Percentiles rank a stretch among this genome's conserved stretches.
Conservation (phyloP, 2,888 invertebrate genomes). For the Phyllotreta cruciferae region DNA sequence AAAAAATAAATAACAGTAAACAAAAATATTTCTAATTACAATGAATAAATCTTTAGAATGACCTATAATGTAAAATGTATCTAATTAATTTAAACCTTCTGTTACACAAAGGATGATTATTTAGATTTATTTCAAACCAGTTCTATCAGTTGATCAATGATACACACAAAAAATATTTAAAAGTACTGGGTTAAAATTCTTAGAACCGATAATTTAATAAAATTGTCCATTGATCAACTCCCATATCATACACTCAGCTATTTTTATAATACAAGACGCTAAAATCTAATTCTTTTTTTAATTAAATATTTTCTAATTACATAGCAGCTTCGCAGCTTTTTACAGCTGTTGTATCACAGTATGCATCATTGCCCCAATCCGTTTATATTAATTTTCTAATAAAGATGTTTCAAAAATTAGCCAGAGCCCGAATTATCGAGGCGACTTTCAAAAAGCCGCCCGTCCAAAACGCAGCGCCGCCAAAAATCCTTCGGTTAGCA, state of each 20-base stretch:
- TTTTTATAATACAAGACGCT: slow-evolving; percentile 47
- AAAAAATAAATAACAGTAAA: no score
- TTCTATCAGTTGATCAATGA: no score
- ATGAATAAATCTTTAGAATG: no score
- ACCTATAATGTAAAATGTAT: no score
- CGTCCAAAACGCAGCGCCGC: slow-evolving; percentile 9
- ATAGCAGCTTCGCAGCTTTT: slow-evolving; percentile 55
- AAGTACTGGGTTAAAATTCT: background rate
- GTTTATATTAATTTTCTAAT: slow-evolving; percentile 33
- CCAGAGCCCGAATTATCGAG: background rate
- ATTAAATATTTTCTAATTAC: slow-evolving; percentile 47
- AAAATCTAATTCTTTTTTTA: slow-evolving; percentile 42
- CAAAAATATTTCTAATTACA: no score
- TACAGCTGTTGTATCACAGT: slow-evolving; percentile 62
- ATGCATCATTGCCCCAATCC: slow-evolving; percentile 61
- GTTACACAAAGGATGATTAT: no score
- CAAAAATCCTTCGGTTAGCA: background rate
- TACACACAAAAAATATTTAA: background rate
- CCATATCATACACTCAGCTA: slow-evolving; percentile 55
- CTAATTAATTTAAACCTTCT: no score
- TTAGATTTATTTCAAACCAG: no score
- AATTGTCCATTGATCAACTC: slow-evolving; percentile 23
- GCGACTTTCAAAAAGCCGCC: background rate
- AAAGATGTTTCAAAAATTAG: slow-evolving; percentile 39
- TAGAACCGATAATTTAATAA: slow-evolving; percentile 9